phyloP scores from a whole-genome alignment of 1,140 invertebrate species.

The Wiebesia pumilae region DNA sequence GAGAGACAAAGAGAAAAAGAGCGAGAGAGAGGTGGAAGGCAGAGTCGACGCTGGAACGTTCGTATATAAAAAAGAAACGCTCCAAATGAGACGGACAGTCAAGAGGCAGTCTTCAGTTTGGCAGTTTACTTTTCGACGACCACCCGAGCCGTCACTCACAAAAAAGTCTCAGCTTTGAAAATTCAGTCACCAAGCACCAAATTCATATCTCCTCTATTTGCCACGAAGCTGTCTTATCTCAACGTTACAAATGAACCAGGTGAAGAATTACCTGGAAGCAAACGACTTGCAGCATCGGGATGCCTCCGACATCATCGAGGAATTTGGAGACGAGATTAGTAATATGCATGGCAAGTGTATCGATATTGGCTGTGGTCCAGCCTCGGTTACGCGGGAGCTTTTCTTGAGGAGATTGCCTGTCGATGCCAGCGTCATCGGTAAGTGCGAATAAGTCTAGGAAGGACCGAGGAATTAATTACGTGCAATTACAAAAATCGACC shows the following conservation, averaged over 20 bases:
- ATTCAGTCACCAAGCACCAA: background rate
- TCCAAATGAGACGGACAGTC: conserved; percentile 33
- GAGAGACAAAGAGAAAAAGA: background rate
- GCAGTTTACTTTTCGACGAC: conserved; percentile 4
- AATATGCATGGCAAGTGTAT: conserved; percentile 73
- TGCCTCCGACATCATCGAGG: conserved; percentile 79
- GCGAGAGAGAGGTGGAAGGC: conserved; percentile 1
- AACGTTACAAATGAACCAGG: conserved; percentile 77
- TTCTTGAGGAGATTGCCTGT: conserved; percentile 79
- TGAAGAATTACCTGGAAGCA: conserved; percentile 78
- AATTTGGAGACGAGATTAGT: conserved; percentile 77
- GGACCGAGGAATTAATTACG: background rate
- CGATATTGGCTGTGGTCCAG: conserved; percentile 88
- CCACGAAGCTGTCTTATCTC: background rate
- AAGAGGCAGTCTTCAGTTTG: conserved; percentile 28
- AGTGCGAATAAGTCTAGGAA: conserved; percentile 25
- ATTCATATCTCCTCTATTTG: too few species aligned
- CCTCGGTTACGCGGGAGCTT: conserved; percentile 82
- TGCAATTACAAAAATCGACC: background rate
- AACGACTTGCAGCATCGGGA: conserved; percentile 82
- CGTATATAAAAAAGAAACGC: conserved; percentile 53
- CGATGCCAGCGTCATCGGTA: conserved; percentile 64
- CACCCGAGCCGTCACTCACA: background rate
- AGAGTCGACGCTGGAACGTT: background rate
- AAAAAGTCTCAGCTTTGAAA: background rate